phyloP scores from a whole-genome alignment of 2,888 invertebrate species.

The Hydraecia micacea region DNA sequence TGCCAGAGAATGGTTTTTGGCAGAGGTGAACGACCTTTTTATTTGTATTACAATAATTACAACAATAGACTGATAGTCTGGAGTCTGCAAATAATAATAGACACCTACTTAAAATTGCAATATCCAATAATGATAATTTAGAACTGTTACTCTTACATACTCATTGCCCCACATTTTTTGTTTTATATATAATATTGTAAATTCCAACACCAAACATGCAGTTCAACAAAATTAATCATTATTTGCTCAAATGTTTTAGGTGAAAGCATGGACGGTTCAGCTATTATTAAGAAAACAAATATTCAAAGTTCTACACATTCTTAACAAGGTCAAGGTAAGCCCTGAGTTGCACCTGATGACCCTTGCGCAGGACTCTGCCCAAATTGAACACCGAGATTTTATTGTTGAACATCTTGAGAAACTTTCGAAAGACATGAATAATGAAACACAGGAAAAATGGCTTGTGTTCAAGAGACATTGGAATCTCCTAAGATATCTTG shows the following conservation, averaged over 20 bases:
- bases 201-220: not conserved
- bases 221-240: not conserved
- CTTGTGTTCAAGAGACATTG: conserved; percentile 83
- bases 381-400: conserved; percentile 91
- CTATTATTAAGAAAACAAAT: conserved; percentile 91
- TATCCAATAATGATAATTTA: conserved; percentile 8
- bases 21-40: conserved; percentile 85
- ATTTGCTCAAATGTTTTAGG: conserved; percentile 78
- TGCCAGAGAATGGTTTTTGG: conserved; percentile 89
- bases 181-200: not conserved
- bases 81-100: not conserved
- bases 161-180: conserved; percentile 1
- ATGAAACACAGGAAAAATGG: conserved; percentile 80
- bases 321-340: conserved; percentile 91
- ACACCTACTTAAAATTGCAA: conserved; percentile 5
- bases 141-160: not conserved
- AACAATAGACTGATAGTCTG: conserved; percentile 27
- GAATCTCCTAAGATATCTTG: conserved; percentile 84
- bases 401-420: conserved; percentile 92
- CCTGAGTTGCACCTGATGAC: conserved; percentile 90
- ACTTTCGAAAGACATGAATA: conserved; percentile 81
- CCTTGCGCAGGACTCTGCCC: conserved; percentile 90
- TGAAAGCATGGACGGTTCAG: conserved; percentile 91
- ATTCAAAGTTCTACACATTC: conserved; percentile 91
- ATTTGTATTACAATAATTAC: conserved; percentile 29